Conservation (phyloP, 2,113 vertebrate genomes). For the Maccullochella peelii region DNA sequence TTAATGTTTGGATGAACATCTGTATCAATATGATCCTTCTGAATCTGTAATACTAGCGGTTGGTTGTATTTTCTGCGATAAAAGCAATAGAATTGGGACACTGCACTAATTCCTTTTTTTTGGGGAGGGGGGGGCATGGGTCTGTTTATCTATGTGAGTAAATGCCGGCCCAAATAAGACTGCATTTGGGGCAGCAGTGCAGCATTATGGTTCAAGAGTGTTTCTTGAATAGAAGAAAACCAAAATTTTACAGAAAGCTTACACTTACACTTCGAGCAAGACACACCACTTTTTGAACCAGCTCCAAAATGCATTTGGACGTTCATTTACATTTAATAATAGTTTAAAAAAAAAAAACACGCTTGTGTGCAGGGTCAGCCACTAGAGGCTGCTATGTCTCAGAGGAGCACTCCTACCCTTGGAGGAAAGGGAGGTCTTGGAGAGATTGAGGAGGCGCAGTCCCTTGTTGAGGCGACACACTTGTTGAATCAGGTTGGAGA, state of each 20-base stretch:
- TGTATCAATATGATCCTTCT: conserved; percentile 27
- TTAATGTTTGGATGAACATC: conserved; percentile 22
- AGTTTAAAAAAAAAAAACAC: not conserved
- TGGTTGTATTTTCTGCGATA: conserved; percentile 42
- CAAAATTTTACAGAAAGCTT: not conserved
- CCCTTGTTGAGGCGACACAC: conserved; percentile 91
- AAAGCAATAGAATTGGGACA: conserved; percentile 65
- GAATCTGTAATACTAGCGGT: conserved; percentile 24
- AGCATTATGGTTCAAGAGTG: not conserved
- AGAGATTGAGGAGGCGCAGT: conserved; percentile 90
- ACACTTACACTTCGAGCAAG: not conserved
- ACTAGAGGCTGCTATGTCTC: conserved; percentile 59
- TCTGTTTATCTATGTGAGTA: conserved; percentile 26
- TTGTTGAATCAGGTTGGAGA: conserved; percentile 91
- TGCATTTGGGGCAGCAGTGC: not conserved
- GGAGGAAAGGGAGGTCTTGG: conserved; percentile 90
- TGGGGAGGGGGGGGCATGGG: not conserved
- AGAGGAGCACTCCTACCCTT: conserved; percentile 82
- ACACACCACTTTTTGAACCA: not conserved
- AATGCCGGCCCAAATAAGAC: conserved; percentile 10
- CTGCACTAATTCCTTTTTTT: conserved; percentile 55
- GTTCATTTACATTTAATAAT: not conserved
- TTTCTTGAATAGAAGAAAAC: not conserved
- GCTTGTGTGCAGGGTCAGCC: conserved; percentile 19
- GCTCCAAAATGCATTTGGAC: not conserved